Conservation (phyloP, 2,797 vertebrate species). For the Gymnopithys bicolor region DNA sequence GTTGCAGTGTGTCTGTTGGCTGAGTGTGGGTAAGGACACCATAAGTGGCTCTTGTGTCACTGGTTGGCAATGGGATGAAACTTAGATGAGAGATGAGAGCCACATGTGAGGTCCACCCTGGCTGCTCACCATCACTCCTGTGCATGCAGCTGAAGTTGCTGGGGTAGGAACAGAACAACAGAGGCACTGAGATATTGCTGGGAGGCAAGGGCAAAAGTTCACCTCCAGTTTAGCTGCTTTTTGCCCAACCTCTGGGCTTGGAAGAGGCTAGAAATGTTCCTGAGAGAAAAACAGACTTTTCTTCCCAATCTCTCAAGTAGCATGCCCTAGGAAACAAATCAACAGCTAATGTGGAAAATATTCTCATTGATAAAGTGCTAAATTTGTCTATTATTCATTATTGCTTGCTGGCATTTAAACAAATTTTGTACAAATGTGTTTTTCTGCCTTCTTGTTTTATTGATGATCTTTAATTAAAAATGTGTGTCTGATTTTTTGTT, state of each 20-base stretch:
- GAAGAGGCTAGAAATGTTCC: background rate
- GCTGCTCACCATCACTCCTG: background rate
- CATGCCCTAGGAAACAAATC: background rate
- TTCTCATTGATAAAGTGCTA: background rate
- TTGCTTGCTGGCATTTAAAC: background rate
- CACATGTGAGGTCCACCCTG: rapidly evolving
- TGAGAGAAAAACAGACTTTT: background rate
- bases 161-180: background rate
- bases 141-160: background rate
- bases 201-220: background rate
- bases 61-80: background rate
- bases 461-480: background rate
- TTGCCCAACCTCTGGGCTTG: background rate
- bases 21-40: background rate
- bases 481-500: background rate
- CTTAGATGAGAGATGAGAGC: background rate
- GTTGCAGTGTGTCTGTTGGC: background rate
- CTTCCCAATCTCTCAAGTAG: background rate
- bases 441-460: background rate
- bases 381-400: background rate
- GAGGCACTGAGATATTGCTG: background rate
- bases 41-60: background rate
- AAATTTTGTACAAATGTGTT: background rate
- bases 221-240: background rate
- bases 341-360: background rate